Evolutionary conservation across 2,113 vertebrate species (phyloP), one percentile per base, ranked within the genome.

Genomic region (Centrocercus urophasianus): DNA sequence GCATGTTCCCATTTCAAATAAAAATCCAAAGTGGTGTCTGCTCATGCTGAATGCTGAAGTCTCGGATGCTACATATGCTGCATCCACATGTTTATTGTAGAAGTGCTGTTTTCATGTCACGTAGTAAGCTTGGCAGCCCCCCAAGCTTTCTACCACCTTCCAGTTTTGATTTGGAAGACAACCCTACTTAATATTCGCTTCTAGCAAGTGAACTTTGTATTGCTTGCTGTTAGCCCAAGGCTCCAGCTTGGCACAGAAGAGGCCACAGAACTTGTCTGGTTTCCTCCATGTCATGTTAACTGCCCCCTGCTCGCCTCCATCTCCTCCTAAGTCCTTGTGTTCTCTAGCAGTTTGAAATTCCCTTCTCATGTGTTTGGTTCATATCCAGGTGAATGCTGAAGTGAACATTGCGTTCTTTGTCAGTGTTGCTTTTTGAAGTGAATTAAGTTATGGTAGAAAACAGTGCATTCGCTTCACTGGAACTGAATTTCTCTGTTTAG

Each of bases 1-100:
- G 78, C 91, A 74, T 80, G 79, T 85, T 85, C 88, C 74, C 45
- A 34, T 79, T 85, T 84, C 91, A 88, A 42, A 93, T 87, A 52
- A 73, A 87, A 89, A 56, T 38, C 59, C 21, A 6, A 7, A 73
- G 38, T 54, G 47, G 8, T 56, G 22, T 56, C 59, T 81, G 72
- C 43, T 78, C 0, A 0, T 64, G 40, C n/a, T 0, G 0, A 64
- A 43, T 80, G 64, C 57, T 56, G 25, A 7, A 32, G 32, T 75
- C 36, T 88, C 42, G 59, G 76, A 18, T 70, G 45, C 74, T 74
- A 30, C 50, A 5, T 74, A 32, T 79, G 38, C 63, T 92, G 71
- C 52, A 80, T 77, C 65, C 76, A 15, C 67, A 47, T 22, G n/a
- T 52, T 69, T 83, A 13, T 43, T 74, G 16, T 77, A 71, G 79